Conservation (phyloP, 2,797 vertebrate genomes). For the Okamejei kenojei region DNA sequence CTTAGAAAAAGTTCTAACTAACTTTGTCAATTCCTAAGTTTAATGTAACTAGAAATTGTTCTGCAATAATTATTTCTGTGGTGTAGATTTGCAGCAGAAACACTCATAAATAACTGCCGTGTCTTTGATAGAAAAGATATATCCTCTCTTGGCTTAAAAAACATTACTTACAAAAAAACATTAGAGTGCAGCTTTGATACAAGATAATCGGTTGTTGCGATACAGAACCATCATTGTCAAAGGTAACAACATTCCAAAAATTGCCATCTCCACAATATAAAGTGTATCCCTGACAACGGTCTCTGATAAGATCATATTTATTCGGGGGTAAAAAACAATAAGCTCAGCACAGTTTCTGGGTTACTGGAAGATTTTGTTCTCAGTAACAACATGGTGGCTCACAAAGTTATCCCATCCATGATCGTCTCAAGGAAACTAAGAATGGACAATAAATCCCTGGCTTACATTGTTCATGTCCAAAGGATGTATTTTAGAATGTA, state of each 20-base stretch:
- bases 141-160: not conserved
- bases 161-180: not conserved
- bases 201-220: not conserved
- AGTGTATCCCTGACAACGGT: conserved; percentile 24
- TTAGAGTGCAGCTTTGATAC: not conserved
- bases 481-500: not conserved
- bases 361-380: too few species aligned
- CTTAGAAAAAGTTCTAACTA: not conserved
- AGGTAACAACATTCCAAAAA: not conserved
- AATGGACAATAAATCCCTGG: not conserved
- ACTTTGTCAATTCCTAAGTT: not conserved
- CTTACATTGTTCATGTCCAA: not conserved
- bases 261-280: conserved; percentile 1
- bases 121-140: not conserved
- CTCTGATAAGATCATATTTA: not conserved
- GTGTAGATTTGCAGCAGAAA: not conserved
- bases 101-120: not conserved
- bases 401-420: too few species aligned
- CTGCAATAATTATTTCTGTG: not conserved
- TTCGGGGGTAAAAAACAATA: not conserved
- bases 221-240: conserved; percentile 7
- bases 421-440: not conserved
- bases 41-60: not conserved
- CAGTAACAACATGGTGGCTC: not conserved
- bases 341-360: too few species aligned